Conservation (phyloP, 2,888 invertebrate genomes). For the Cephus pulcher region DNA sequence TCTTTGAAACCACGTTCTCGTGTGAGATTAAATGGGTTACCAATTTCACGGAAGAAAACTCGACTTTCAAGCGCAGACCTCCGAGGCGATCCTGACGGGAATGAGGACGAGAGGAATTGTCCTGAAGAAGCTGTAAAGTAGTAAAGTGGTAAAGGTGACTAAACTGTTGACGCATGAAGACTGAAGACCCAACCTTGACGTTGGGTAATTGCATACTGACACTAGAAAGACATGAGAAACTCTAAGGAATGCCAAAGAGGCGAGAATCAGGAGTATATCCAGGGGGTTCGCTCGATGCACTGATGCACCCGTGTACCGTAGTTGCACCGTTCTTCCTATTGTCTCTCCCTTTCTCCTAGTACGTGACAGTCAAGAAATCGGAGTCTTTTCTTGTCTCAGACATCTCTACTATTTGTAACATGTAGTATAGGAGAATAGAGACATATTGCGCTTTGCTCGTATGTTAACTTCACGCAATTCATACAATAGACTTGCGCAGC, state of each 20-base stretch:
- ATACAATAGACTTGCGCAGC: not conserved
- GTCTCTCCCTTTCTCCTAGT: not conserved
- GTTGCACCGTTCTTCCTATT: not conserved
- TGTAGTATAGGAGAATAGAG: not conserved
- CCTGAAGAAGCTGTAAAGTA: constrained; percentile 9
- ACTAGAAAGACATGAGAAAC: constrained; percentile 14
- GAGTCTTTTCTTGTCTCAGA: not conserved
- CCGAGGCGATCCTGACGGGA: not conserved
- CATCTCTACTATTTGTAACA: not conserved
- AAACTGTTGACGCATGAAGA: constrained; percentile 17
- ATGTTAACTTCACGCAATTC: not conserved
- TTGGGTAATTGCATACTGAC: constrained; percentile 17
- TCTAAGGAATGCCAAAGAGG: constrained; percentile 14
- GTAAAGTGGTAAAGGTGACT: constrained; percentile 8
- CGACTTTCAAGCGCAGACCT: not conserved
- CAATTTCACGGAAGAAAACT: not conserved
- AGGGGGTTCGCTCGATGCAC: not conserved
- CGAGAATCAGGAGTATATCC: not conserved
- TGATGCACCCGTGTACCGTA: not conserved
- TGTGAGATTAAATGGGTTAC: not conserved
- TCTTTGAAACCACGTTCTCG: not conserved
- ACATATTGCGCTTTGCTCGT: not conserved
- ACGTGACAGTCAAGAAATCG: not conserved
- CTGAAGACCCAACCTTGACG: constrained; percentile 9
- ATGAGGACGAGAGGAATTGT: not conserved